Base-by-base conservation (phyloP, 2,797 vertebrate species). In the Nyctibius grandis region DNA sequence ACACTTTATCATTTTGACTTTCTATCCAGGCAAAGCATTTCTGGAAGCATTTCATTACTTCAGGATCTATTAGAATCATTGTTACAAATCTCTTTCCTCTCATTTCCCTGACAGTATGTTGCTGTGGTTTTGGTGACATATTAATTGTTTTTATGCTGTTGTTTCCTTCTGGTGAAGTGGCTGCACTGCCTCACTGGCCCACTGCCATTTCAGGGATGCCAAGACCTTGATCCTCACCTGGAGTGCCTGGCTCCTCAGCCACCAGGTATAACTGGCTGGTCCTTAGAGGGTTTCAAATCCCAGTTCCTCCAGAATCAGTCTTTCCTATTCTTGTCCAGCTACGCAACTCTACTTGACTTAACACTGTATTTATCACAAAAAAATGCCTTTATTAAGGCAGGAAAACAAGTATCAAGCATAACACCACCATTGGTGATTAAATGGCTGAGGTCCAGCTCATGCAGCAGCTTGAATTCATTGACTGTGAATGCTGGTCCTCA, bases 11-110 rank as follows among this genome's bases (percentile, higher is more conserved):
- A 86, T 75, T 95, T 78, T 63, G 69, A 78, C 69, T 91, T 88
- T 73, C 50, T 38, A 38, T 23, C 28, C 38, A 91, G 89, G 18
- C 29, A 86, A 79, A 75, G 42, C n/a, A 61, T 75, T 92, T 93
- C 73, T 94, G 85, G 86, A 85, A 94, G 64, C 42, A 89, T 85
- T 95, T 96, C 72, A 93, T 94, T 94, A 91, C 54, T 88, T 88
- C 83, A 79, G 21, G 20, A 82, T 48, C 76, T 90, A 76, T 81
- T 60, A 79, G 51, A 91, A 88, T 88, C 64, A 80, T 50, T 89
- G 36, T 53, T 89, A 47, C 20, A 81, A 9, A 15, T 77, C 69
- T 91, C 21, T 84, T 79, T 56, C 33, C 44, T 85, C 50, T 88
- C 65, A 38, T 54, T 83, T 88, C 76, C 64, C 47, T 81, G 54